Conservation (phyloP, 2,888 invertebrate species). For the Machimus rusticus region DNA sequence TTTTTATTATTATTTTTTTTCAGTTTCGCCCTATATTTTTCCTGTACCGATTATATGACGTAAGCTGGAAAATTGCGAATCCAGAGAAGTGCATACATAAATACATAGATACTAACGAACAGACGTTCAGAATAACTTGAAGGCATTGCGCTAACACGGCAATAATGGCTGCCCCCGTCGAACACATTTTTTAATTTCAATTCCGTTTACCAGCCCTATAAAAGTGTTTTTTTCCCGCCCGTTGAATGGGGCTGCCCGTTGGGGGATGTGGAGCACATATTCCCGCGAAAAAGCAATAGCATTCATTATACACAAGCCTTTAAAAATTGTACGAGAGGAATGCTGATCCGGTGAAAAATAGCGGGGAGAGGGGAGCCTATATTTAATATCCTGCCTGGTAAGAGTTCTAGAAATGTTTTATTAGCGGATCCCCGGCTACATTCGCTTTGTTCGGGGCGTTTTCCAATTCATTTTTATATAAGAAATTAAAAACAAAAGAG, state of each 20-base stretch:
- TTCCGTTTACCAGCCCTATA: slow-evolving; percentile 6
- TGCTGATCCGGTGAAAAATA: background rate
- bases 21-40: background rate
- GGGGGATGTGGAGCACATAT: background rate
- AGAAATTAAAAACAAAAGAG: slow-evolving; percentile 1
- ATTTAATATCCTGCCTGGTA: slow-evolving; percentile 1
- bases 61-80: background rate
- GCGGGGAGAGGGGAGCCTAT: background rate
- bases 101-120: background rate
- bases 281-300: background rate
- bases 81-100: background rate
- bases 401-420: slow-evolving; percentile 8
- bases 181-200: slow-evolving; percentile 19
- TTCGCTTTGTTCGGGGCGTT: background rate
- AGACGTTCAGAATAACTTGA: slow-evolving; percentile 1
- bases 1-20: background rate
- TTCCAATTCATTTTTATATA: slow-evolving; percentile 14
- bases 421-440: background rate
- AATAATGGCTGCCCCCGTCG: background rate
- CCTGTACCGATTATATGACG: background rate
- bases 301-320: slow-evolving; percentile 2
- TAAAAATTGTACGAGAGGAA: background rate
- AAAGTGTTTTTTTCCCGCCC: background rate
- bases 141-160: slow-evolving; percentile 13
- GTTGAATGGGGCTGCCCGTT: background rate